Evolutionary conservation across 2,113 vertebrate genomes (phyloP).

Genomic region (Numida meleagris): DNA sequence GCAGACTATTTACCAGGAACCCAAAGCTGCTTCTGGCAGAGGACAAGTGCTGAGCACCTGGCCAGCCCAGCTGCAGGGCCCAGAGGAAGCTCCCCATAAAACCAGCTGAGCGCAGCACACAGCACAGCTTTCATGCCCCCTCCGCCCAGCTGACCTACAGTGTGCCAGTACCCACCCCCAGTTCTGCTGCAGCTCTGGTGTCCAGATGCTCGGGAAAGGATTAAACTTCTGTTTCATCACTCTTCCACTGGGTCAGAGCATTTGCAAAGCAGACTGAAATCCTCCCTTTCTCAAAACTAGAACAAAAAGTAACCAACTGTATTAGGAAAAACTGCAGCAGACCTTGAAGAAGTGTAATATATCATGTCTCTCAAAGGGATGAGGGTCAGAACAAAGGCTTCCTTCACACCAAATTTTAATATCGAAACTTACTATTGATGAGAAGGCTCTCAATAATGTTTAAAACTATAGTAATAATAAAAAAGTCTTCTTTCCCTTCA

Average conservation of each 20-base stretch:
- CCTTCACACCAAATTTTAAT: background rate
- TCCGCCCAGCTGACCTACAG: background rate
- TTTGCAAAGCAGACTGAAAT: background rate
- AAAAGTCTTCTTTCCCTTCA: background rate
- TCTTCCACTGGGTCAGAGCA: background rate
- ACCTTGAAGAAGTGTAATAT: background rate
- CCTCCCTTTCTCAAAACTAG: background rate
- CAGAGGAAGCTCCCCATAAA: background rate
- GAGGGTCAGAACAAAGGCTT: conserved; percentile 1
- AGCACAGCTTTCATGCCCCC: background rate
- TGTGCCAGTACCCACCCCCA: background rate
- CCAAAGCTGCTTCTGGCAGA: background rate
- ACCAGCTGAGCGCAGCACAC: background rate
- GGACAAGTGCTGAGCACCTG: background rate
- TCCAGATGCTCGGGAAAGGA: conserved; percentile 16
- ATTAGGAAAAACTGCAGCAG: background rate
- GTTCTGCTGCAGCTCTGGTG: conserved; percentile 1
- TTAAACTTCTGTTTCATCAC: background rate
- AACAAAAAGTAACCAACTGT: background rate
- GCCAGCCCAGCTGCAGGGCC: background rate
- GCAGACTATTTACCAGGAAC: background rate
- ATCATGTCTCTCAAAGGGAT: background rate
- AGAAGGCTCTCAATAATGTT: background rate
- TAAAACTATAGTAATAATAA: background rate
- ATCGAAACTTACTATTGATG: background rate